These are phyloP conservation scores for Orius laevigatus DNA, from an alignment of 1,140 invertebrate genomes.

Conservation along the genomic window DNA sequence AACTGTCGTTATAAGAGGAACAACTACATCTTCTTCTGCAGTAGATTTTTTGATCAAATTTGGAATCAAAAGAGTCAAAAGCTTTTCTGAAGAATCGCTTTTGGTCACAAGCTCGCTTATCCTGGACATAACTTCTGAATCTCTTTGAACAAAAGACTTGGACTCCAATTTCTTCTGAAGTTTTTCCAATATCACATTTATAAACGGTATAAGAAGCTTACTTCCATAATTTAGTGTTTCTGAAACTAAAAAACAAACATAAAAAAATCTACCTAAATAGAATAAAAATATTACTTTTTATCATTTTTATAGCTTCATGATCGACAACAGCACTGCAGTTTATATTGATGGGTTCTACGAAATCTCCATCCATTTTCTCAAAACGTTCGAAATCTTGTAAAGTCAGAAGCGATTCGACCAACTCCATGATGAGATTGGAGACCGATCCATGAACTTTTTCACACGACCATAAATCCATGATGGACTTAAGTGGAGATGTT, in stretches of 20 bases:
- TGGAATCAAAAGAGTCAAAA: conserved; percentile 55
- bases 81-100: conserved; percentile 38
- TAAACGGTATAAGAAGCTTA: conserved; percentile 51
- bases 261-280: not conserved
- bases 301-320: too few relatives aligned
- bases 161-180: conserved; percentile 40
- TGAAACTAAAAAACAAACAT: not conserved
- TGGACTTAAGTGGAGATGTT: conserved; percentile 39
- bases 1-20: conserved; percentile 50
- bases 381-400: conserved; percentile 32
- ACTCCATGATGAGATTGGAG: conserved; percentile 50
- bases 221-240: conserved; percentile 47
- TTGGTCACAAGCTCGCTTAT: conserved; percentile 55
- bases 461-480: conserved; percentile 52
- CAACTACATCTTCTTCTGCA: conserved; percentile 38
- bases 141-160: conserved; percentile 27
- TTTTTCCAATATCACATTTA: conserved; percentile 49
- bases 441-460: conserved; percentile 48
- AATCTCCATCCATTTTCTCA: conserved; percentile 56
- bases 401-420: conserved; percentile 57
- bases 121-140: conserved; percentile 62
- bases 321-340: too few relatives aligned
- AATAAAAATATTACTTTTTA: conserved; percentile 1
- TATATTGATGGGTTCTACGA: conserved; percentile 50
- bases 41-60: conserved; percentile 47